Conservation (phyloP, 2,797 vertebrate species). For the Rhabdophis nuchalis region DNA sequence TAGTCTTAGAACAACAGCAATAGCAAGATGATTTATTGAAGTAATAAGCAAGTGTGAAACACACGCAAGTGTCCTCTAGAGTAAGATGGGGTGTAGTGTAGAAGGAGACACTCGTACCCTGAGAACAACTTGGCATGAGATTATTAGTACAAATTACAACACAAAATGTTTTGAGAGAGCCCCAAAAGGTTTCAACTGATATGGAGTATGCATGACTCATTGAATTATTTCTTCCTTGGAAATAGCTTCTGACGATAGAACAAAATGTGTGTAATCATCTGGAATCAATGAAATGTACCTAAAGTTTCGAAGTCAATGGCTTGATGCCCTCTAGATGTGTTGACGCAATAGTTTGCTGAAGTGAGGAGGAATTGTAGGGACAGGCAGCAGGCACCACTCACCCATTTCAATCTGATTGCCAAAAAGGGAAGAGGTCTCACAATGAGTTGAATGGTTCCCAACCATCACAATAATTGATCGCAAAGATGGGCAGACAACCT, state of each 20-base stretch:
- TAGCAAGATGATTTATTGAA: not conserved
- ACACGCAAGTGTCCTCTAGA: not conserved
- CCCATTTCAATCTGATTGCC: not conserved
- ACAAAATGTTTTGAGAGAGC: not conserved
- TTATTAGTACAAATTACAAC: constrained; percentile 1
- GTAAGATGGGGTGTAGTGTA: not conserved
- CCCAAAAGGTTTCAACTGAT: not conserved
- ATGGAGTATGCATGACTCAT: constrained; percentile 6
- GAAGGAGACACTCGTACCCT: not conserved
- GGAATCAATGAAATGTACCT: not conserved
- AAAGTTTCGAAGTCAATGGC: not conserved
- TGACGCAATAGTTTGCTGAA: not conserved
- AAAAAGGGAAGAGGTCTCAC: not conserved
- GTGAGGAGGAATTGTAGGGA: no score
- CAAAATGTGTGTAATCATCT: not conserved
- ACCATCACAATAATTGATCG: not conserved
- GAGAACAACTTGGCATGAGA: not conserved
- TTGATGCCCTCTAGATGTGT: not conserved
- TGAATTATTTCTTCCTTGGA: not conserved
- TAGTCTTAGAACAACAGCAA: not conserved
- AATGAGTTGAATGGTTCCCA: not conserved
- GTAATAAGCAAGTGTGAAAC: not conserved
- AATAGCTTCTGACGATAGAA: not conserved
- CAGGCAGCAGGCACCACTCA: not conserved
- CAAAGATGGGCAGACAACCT: not conserved